Base-by-base conservation (phyloP, 2,888 invertebrate species). In the Nymphalis c-album region DNA sequence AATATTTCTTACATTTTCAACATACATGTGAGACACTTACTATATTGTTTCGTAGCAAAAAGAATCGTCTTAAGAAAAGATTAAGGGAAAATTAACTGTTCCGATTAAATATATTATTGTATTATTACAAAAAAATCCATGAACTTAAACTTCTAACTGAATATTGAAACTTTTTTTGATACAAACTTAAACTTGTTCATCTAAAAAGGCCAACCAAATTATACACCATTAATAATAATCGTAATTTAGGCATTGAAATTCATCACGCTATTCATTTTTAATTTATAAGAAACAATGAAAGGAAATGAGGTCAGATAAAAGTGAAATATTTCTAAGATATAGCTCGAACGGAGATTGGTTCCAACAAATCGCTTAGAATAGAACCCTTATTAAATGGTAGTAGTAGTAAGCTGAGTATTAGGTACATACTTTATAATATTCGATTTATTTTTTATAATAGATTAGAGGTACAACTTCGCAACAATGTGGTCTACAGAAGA, bases 231-330 rank as follows among this genome's bases (percentile, higher is more conserved):
- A 70, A 70, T 68, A 68, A 70, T 70, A 70, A 70, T 65, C 68
- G 68, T 59, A 68, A 63, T 64, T 48, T 48, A 63, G 67, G 62
- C 48, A 71, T 64, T 63, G 10, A 50, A 59, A 57, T 63, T 69
- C 69, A 65, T 69, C 60, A 63, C 55, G 62, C 57, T 55, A 62
- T 65, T 63, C 69, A 69, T 71, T 69, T 67, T 65, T 69, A 69
- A 70, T 70, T 72, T 72, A 68, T 68, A 61, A 67, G 68, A 68
- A 72, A 71, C 71, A 69, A 71, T 65, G 69, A 67, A 70, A 63
- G 70, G 60, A 72, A 72, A 70, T 64, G 70, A 60, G 59, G 62
- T 31, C 31, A 72, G 65, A 70, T 68, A 72, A 70, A 68, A 70
- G 66, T 63, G 70, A 68, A 70, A 70, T 70, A 72, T 68, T 72